Evolutionary conservation across 2,888 invertebrate species (phyloP).

Genomic region (Bombylius major): DNA sequence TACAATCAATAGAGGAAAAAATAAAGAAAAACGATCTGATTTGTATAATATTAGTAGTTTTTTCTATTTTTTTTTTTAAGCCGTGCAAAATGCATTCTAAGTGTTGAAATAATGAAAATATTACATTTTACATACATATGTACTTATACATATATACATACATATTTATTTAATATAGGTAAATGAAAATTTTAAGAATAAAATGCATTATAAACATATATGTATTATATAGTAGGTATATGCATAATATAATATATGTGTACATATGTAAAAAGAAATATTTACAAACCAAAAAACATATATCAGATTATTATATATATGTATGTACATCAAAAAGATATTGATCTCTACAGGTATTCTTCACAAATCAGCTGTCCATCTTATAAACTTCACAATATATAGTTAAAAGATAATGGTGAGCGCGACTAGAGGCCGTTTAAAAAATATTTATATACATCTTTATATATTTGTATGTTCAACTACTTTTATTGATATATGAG

Average conservation of each 20-base stretch:
- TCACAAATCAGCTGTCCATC: slow-evolving; percentile 9
- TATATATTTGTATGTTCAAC: background rate
- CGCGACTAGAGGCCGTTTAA: background rate
- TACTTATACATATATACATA: no score
- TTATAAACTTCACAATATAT: background rate
- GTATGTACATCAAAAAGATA: slow-evolving; percentile 6
- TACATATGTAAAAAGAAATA: no score
- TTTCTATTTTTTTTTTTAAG: background rate
- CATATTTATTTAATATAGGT: no score
- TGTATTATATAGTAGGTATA: no score
- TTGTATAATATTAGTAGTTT: background rate
- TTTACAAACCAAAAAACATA: no score
- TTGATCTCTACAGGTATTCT: slow-evolving; percentile 5
- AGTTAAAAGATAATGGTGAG: background rate
- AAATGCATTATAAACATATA: no score
- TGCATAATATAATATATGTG: no score
- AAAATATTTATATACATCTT: background rate
- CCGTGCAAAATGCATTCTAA: no score
- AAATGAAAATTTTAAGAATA: no score
- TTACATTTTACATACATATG: no score
- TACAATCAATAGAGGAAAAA: background rate
- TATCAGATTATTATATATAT: background rate
- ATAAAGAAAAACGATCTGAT: background rate
- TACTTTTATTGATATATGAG: background rate
- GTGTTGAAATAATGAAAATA: no score